A percentile compares a stretch with the other conserved stretches of the same genome.
These are phyloP conservation scores for Slavum lentiscoides DNA, from an alignment of 2,888 invertebrate genomes.

Conservation along the genomic window DNA sequence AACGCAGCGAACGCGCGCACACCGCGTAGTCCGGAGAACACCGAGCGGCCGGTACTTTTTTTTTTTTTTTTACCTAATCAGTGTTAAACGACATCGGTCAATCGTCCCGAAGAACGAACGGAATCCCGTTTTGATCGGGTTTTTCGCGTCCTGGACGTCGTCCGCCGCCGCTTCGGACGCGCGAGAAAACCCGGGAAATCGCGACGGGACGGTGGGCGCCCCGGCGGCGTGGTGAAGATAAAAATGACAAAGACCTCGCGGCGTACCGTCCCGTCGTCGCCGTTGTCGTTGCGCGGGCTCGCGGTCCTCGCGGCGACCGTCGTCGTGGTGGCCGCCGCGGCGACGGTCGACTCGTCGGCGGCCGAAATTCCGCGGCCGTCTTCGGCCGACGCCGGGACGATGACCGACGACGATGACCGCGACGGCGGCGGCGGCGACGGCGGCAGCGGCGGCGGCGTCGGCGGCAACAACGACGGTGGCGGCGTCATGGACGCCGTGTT, in stretches of 20 bases:
- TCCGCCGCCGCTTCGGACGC: too few relatives aligned
- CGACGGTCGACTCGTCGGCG: background rate
- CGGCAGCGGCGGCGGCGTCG: background rate
- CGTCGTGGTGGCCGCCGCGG: background rate
- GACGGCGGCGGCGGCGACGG: background rate
- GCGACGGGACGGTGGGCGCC: too few relatives aligned
- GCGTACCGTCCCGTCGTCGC: background rate
- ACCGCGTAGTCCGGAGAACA: too few relatives aligned
- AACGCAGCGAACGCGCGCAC: too few relatives aligned
- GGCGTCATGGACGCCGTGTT: constrained; percentile 4
- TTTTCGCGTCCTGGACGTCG: too few relatives aligned
- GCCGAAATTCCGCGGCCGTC: background rate
- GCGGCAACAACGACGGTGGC: background rate
- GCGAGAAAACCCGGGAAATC: too few relatives aligned
- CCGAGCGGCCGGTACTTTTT: too few relatives aligned
- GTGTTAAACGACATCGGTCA: too few relatives aligned
- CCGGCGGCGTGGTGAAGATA: background rate
- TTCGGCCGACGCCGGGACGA: background rate
- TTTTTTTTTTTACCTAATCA: too few relatives aligned
- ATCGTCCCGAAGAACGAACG: too few relatives aligned
- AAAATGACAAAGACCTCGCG: background rate
- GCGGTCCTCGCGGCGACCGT: background rate
- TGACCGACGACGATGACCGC: background rate
- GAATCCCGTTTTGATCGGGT: too few relatives aligned
- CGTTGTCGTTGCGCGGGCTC: background rate